These are phyloP conservation scores for Carposina sasakii DNA, from an alignment of 1,140 invertebrate genomes.

Conservation along the genomic window DNA sequence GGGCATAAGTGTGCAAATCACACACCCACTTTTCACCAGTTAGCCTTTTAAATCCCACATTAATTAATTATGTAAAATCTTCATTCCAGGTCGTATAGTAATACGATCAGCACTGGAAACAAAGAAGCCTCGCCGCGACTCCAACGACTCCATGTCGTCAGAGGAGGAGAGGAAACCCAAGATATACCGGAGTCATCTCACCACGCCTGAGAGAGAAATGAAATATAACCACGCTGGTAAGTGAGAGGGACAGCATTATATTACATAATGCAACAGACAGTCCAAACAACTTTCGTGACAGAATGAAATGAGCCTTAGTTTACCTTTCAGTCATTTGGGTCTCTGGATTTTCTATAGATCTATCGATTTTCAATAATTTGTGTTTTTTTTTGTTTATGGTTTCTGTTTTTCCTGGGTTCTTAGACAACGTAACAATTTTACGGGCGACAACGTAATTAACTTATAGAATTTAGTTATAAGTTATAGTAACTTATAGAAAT, in stretches of 20 bases:
- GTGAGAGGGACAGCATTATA: neutral
- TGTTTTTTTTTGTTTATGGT: too few species aligned
- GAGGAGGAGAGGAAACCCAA: conserved; percentile 27
- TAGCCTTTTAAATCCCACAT: too few species aligned
- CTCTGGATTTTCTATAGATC: neutral
- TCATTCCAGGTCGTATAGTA: conserved; percentile 51
- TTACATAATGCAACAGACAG: neutral
- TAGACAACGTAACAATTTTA: too few species aligned
- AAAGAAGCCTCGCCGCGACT: conserved; percentile 50
- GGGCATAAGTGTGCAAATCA: too few species aligned
- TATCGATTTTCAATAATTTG: neutral
- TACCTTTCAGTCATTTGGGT: neutral
- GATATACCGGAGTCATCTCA: conserved; percentile 13
- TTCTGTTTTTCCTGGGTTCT: too few species aligned
- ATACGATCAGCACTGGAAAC: conserved; percentile 60
- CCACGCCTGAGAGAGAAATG: conserved; percentile 46
- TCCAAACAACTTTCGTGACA: neutral
- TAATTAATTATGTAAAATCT: too few species aligned
- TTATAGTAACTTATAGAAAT: too few species aligned
- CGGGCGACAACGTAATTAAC: too few species aligned
- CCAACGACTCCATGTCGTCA: conserved; percentile 55
- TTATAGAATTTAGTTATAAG: too few species aligned
- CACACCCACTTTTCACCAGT: too few species aligned
- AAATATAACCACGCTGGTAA: conserved; percentile 42
- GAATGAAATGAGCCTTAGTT: neutral